These are phyloP conservation scores for Drosophila kanapiae DNA, from an alignment of 1,140 invertebrate genomes.

Conservation along the genomic window DNA sequence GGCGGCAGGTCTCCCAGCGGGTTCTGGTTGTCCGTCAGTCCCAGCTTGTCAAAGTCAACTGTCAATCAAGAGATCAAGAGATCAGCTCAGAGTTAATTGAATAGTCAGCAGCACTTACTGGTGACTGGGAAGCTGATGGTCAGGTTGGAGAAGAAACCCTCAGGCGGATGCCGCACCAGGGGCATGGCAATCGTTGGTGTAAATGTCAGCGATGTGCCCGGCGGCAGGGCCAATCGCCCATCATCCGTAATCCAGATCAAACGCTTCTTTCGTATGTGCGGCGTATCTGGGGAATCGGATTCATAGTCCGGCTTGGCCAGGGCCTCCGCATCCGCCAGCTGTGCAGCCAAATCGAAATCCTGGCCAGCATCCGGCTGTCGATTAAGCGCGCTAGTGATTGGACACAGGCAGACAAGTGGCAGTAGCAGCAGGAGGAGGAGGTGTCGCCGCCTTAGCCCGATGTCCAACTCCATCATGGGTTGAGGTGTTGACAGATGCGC, in stretches of 20 bases:
- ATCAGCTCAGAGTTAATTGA: constrained; percentile 36
- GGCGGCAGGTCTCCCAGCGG: constrained; percentile 92
- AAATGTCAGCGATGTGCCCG: constrained; percentile 92
- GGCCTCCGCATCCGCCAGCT: constrained; percentile 62
- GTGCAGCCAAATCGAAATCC: constrained; percentile 48
- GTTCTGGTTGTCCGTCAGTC: constrained; percentile 93
- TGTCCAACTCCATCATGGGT: constrained; percentile 18
- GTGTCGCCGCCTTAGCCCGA: constrained; percentile 7
- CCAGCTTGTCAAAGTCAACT: constrained; percentile 94
- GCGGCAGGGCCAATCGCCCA: constrained; percentile 92
- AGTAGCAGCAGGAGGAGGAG: constrained; percentile 26
- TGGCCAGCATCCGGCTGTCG: constrained; percentile 37
- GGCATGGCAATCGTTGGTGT: constrained; percentile 93
- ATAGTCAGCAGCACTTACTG: constrained; percentile 88
- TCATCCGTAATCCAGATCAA: constrained; percentile 93
- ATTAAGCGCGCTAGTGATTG: constrained; percentile 25
- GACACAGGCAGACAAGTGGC: constrained; percentile 33
- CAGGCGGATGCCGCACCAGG: constrained; percentile 92
- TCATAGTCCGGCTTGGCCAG: constrained; percentile 25
- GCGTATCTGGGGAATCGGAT: constrained; percentile 53
- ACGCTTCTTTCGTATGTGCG: constrained; percentile 92
- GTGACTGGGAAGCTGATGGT: constrained; percentile 94
- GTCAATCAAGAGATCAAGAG: constrained; percentile 54
- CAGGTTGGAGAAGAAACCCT: constrained; percentile 93
- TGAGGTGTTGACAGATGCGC: constrained; percentile 32